Conservation (phyloP, 2,113 vertebrate species). For the Micronisus gabar region DNA sequence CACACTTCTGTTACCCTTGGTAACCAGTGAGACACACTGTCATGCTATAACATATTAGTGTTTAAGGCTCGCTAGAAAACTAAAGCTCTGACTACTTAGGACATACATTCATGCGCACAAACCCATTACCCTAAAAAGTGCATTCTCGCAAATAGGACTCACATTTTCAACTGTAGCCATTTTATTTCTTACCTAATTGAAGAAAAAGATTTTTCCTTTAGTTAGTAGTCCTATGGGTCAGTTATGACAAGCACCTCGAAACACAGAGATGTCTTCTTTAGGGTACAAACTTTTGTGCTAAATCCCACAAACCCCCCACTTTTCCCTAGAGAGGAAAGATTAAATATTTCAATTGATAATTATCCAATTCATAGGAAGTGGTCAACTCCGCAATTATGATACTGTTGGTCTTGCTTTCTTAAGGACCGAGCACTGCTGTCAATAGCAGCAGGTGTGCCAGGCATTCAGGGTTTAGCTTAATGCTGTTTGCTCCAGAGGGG, state of each 20-base stretch:
- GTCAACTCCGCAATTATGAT: accelerated
- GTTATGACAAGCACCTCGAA: not conserved
- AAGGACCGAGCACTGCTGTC: not conserved
- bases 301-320: not conserved
- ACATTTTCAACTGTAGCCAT: not conserved
- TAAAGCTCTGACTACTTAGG: not conserved
- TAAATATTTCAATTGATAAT: not conserved
- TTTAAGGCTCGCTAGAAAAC: not conserved
- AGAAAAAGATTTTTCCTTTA: not conserved
- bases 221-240: not conserved
- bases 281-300: not conserved
- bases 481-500: not conserved
- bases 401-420: not conserved
- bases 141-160: not conserved
- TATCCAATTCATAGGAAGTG: not conserved
- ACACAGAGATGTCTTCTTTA: not conserved
- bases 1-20: not conserved
- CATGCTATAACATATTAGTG: not conserved
- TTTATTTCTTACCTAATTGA: not conserved
- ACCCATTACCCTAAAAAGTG: not conserved
- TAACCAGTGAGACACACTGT: not conserved
- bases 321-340: not conserved
- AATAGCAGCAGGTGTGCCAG: not conserved
- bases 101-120: not conserved
- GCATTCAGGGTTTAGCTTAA: not conserved